Conservation (phyloP, 2,888 invertebrate genomes). For the Chloromyia formosa region DNA sequence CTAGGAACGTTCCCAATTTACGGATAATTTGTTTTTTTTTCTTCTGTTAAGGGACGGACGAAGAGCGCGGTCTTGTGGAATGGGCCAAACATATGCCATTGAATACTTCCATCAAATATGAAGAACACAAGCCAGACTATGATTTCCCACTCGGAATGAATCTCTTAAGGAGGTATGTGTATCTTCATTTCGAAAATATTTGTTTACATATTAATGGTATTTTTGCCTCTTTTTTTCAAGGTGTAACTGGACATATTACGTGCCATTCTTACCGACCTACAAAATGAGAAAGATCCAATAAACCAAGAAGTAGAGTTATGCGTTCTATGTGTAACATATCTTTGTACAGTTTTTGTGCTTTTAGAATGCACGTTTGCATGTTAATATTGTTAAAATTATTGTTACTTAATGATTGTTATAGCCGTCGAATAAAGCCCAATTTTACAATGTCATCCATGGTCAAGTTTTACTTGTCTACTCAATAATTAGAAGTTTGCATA, state of each 20-base stretch:
- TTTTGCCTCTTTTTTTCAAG: slow-evolving; percentile 59
- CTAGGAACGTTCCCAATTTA: too few species aligned
- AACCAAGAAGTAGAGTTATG: neutral
- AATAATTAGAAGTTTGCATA: too few species aligned
- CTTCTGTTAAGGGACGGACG: slow-evolving; percentile 76
- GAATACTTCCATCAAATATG: slow-evolving; percentile 63
- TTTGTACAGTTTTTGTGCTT: too few species aligned
- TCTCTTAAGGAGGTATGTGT: slow-evolving; percentile 67
- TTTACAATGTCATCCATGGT: too few species aligned
- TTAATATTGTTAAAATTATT: too few species aligned
- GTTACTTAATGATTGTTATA: too few species aligned
- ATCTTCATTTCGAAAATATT: slow-evolving; percentile 3
- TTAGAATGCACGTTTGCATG: too few species aligned
- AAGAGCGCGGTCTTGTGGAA: slow-evolving; percentile 78
- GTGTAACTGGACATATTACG: slow-evolving; percentile 73
- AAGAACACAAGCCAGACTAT: slow-evolving; percentile 68
- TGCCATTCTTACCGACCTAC: slow-evolving; percentile 79
- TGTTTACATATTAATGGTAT: slow-evolving; percentile 13
- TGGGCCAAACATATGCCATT: slow-evolving; percentile 79
- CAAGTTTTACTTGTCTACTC: too few species aligned
- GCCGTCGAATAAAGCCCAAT: too few species aligned
- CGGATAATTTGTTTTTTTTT: neutral
- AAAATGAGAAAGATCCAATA: slow-evolving; percentile 58
- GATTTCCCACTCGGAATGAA: slow-evolving; percentile 79
- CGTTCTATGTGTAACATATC: neutral